Evolutionary conservation across 1,140 invertebrate genomes (phyloP).

Genomic region (Anoplophora glabripennis): DNA sequence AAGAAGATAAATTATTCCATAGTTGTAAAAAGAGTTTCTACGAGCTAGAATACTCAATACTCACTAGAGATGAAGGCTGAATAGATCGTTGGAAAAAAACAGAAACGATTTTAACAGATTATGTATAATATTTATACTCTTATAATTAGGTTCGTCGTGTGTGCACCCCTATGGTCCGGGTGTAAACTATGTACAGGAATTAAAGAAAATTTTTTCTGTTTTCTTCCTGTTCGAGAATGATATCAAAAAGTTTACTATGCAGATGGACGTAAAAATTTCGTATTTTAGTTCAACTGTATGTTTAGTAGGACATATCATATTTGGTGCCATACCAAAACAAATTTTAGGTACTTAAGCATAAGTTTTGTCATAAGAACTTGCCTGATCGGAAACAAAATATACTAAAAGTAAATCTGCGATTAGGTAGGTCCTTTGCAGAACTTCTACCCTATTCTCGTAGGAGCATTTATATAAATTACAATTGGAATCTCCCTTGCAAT

Average conservation of each 20-base stretch:
- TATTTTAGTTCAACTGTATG: background rate
- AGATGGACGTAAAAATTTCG: background rate
- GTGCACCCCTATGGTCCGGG: background rate
- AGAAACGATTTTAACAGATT: constrained; percentile 20
- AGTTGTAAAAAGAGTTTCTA: constrained; percentile 35
- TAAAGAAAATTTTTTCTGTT: constrained; percentile 1
- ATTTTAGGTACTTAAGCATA: constrained; percentile 8
- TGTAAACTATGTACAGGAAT: background rate
- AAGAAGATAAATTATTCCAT: constrained; percentile 42
- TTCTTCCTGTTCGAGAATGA: constrained; percentile 10
- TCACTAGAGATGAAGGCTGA: constrained; percentile 47
- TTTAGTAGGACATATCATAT: constrained; percentile 38
- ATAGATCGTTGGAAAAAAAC: constrained; percentile 29
- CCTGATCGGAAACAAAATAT: too few species aligned
- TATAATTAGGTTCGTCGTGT: constrained; percentile 9
- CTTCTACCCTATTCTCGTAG: constrained; percentile 8
- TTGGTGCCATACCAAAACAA: constrained; percentile 37
- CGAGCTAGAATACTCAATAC: constrained; percentile 37
- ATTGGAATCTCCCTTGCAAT: constrained; percentile 42
- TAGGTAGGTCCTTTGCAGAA: too few species aligned
- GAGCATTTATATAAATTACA: constrained; percentile 17
- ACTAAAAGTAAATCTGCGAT: too few species aligned
- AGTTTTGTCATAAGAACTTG: too few species aligned
- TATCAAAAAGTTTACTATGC: constrained; percentile 5
- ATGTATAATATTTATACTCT: constrained; percentile 47